A percentile compares a stretch with the other conserved stretches of the same genome.
Evolutionary conservation across 2,888 invertebrate genomes (phyloP).

Genomic region (Apocheima hispidaria): DNA sequence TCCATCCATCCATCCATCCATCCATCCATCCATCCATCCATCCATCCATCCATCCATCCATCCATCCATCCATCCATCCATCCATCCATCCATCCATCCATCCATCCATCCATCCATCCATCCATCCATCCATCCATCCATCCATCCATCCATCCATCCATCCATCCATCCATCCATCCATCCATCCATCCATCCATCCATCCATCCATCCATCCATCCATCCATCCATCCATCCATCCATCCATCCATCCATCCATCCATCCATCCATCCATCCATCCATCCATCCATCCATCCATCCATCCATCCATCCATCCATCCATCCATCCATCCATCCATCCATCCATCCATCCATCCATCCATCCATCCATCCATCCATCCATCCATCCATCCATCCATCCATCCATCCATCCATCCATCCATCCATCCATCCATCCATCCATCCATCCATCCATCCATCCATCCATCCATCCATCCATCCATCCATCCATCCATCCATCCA

Average conservation of each 20-base stretch:
- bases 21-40: conserved; percentile 21
- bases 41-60: conserved; percentile 21
- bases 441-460: background rate
- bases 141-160: background rate
- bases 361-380: background rate
- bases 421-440: background rate
- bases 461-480: background rate
- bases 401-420: background rate
- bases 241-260: background rate
- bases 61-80: conserved; percentile 21
- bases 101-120: background rate
- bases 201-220: background rate
- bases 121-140: background rate
- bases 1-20: conserved; percentile 19
- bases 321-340: background rate
- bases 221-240: background rate
- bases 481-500: background rate
- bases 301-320: background rate
- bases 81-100: conserved; percentile 21
- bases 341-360: background rate
- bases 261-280: background rate
- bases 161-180: background rate
- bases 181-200: background rate
- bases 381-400: background rate
- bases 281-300: background rate